Evolutionary conservation across 2,797 vertebrate genomes (phyloP).

Genomic region (Mormyrus hasselquistii): DNA sequence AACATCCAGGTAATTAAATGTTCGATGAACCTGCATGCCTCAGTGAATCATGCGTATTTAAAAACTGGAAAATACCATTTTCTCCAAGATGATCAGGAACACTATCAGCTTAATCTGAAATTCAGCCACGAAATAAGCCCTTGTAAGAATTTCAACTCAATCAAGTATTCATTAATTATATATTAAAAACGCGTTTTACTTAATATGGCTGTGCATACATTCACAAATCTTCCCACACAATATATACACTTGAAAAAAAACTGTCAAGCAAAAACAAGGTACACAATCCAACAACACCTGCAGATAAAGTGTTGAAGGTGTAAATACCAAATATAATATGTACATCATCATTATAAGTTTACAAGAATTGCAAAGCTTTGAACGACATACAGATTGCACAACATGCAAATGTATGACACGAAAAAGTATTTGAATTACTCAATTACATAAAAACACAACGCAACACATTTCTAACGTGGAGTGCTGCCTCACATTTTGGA

Average conservation of each 20-base stretch:
- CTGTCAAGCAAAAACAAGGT: conserved; percentile 33
- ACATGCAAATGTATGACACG: conserved; percentile 20
- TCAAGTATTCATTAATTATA: neutral
- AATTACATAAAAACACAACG: conserved; percentile 20
- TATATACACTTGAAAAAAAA: conserved; percentile 19
- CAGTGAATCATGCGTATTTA: neutral
- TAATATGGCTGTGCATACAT: conserved; percentile 1
- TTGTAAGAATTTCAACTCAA: neutral
- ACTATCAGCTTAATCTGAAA: neutral
- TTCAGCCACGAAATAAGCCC: neutral
- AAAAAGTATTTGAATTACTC: conserved; percentile 26
- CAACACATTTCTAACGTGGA: neutral
- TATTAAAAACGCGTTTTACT: conserved; percentile 22
- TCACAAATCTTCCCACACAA: conserved; percentile 36
- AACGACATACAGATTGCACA: conserved; percentile 30
- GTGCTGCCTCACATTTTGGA: neutral
- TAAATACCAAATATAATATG: conserved; percentile 36
- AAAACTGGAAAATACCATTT: neutral
- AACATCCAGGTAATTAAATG: neutral
- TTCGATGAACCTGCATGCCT: neutral
- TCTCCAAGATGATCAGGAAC: neutral
- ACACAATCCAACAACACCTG: conserved; percentile 17
- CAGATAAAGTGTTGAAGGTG: neutral
- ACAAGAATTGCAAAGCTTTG: conserved; percentile 35
- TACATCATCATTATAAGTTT: conserved; percentile 54